Percentiles rank a stretch among this genome's conserved stretches.
Conservation (phyloP, 1,140 invertebrate genomes). For the Penaeus vannamei region DNA sequence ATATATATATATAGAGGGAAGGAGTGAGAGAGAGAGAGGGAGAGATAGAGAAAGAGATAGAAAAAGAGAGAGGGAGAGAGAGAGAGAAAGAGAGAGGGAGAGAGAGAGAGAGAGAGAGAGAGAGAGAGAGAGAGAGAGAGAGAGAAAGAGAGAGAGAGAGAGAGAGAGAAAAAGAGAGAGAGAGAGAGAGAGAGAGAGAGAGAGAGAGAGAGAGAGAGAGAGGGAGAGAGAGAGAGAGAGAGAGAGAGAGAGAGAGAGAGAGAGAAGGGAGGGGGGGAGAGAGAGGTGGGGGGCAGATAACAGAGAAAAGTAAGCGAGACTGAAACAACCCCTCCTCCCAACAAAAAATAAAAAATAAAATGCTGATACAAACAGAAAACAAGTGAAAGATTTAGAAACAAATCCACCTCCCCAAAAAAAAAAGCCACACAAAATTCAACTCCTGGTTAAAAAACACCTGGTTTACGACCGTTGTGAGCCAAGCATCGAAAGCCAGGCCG, state of each 20-base stretch:
- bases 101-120: neutral
- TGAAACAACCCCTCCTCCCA: no score
- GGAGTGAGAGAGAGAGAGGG: neutral
- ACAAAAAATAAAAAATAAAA: no score
- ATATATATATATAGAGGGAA: neutral
- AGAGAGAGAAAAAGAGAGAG: neutral
- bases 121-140: slow-evolving; percentile 22
- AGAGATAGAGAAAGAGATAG: neutral
- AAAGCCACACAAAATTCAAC: no score
- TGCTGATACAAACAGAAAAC: no score
- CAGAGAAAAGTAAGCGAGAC: no score
- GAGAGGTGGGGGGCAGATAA: no score
- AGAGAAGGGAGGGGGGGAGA: neutral
- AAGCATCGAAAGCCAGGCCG: no score
- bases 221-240: neutral
- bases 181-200: neutral
- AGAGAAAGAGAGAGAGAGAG: slow-evolving; percentile 6
- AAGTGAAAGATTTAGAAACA: no score
- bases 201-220: neutral
- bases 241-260: neutral
- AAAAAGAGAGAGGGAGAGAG: neutral
- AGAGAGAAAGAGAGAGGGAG: neutral
- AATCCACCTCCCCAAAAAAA: no score
- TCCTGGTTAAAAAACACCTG: no score
- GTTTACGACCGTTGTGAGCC: no score